Percentiles rank a stretch among this genome's conserved stretches.
Evolutionary conservation across 1,140 invertebrate species (phyloP).

Genomic region (Teleogryllus occipitalis): DNA sequence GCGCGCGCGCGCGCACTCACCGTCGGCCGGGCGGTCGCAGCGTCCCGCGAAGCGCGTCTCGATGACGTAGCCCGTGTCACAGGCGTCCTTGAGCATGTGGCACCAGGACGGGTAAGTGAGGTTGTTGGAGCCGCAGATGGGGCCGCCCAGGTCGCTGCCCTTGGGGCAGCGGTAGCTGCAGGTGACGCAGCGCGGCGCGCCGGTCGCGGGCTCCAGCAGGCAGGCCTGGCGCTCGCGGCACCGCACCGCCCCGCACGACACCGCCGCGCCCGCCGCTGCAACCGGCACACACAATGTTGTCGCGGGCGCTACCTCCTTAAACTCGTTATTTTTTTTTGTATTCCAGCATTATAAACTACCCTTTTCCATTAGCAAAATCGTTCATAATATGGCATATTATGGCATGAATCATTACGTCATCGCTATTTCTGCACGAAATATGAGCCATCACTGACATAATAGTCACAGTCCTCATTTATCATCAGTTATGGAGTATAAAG

Average conservation of each 20-base stretch:
- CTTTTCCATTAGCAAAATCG: too few relatives aligned
- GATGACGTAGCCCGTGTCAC: conserved; percentile 66
- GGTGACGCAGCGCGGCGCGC: conserved; percentile 66
- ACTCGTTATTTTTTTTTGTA: too few relatives aligned
- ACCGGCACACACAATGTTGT: neutral
- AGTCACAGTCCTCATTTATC: too few relatives aligned
- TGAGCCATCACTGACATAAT: too few relatives aligned
- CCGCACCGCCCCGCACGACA: conserved; percentile 62
- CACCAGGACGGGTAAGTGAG: conserved; percentile 80
- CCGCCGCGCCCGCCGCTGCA: conserved; percentile 28
- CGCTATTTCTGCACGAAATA: too few relatives aligned
- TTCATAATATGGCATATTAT: too few relatives aligned
- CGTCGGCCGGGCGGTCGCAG: conserved; percentile 36
- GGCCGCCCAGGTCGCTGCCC: conserved; percentile 27
- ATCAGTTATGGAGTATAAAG: too few relatives aligned
- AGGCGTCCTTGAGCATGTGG: conserved; percentile 75
- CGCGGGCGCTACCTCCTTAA: too few relatives aligned
- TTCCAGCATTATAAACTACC: too few relatives aligned
- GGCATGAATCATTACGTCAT: too few relatives aligned
- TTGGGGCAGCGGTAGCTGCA: conserved; percentile 52
- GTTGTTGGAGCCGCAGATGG: conserved; percentile 73
- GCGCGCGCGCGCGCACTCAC: neutral
- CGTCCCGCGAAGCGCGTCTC: conserved; percentile 64
- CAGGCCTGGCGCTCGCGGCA: conserved; percentile 69
- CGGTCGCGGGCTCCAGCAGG: conserved; percentile 58